Evolutionary conservation across 2,888 invertebrate species (phyloP), one percentile per base, ranked within the genome.

Genomic region (Diaprepes abbreviatus): DNA sequence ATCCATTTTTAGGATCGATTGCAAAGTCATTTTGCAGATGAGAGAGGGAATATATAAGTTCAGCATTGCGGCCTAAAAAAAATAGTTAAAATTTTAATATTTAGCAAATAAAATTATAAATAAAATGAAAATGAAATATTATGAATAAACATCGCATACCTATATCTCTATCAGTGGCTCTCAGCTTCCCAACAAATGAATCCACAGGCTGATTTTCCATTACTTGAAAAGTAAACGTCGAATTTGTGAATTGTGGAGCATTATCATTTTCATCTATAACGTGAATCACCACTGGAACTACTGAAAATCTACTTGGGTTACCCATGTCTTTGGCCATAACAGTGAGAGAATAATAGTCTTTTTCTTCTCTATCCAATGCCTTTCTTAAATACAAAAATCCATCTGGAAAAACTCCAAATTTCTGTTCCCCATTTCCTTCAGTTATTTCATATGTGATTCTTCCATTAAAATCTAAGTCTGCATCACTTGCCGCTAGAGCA

Each of bases 251-350:
- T 81, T 92, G 90, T 0, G 98, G 98, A 28, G 92, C 90, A 83
- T 97, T 96, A 85, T 98, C 98, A 84, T 99, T 98, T 85, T 97
- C 96, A 85, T 98, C 98, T 71, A 96, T 91, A 17, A 98, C 91
- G 80, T 96, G 95, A 72, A 98, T 92, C 14, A 96, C 94, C 1
- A 98, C 93, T 5, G 96, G 95, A 1, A 96, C 96, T 54, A 92
- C 89, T 0, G 97, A 95, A 58, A 91, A 93, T 80, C 92, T 89
- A 40, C 90, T 87, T 35, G 92, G 96, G 73, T 83, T 85, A 0
- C 94, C 97, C 59, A 92, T 89, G 84, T 97, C 97, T 59, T 87
- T 89, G 1, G 95, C 97, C 24, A 91, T 89, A 31, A 98, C 90
- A 1, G 93, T 93, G 63, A 98, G 85, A 0, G 95, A 94, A 85